Base-by-base conservation (phyloP, 2,888 invertebrate genomes). In the Phymatocera aterrima region DNA sequence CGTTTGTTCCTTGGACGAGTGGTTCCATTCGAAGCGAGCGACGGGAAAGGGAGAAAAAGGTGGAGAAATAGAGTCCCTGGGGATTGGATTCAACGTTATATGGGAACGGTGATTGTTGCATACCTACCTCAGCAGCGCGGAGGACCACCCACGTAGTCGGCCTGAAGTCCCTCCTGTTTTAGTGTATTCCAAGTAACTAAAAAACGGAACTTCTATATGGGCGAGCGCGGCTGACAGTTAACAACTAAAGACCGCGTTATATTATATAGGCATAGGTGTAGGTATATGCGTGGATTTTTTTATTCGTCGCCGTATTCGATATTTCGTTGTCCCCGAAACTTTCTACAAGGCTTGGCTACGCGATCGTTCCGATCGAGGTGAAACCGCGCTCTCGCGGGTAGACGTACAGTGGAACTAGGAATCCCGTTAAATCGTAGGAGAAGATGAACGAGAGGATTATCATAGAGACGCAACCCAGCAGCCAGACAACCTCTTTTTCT, bases 401-500 rank as follows among this genome's bases (percentile, higher is more conserved):
- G n/a, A n/a, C n/a, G n/a, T n/a, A 28, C 43, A 46, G 68, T 68
- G 24, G 43, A 68, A 72, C 72, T 18, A 31, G 51, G 34, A 72
- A 72, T 72, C 31, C 72, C 72, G 72, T 72, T 72, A 72, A 72
- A 72, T 51, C 72, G 72, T 72, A 48, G 72, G 70, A 72, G 72
- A 51, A 72, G 72, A 72, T 51, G 10, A 72, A 51, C 68, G 51
- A 24, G 48, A 72, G 48, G 48, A 72, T 72, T 72, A 51, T 51
- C 18, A 68, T 1, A 10, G 34, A 72, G 34, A 51, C n/a, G 72
- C 10, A 21, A 51, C 2, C 6, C n/a, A n/a, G n/a, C n/a, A n/a
- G n/a, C n/a, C n/a, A n/a, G n/a, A n/a, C n/a, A n/a, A n/a, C n/a
- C n/a, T n/a, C n/a, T n/a, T n/a, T n/a, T n/a, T n/a, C 72, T 8